These are phyloP conservation scores for Crotalus horridus DNA, from an alignment of 2,113 vertebrate species.

Conservation along the genomic window DNA sequence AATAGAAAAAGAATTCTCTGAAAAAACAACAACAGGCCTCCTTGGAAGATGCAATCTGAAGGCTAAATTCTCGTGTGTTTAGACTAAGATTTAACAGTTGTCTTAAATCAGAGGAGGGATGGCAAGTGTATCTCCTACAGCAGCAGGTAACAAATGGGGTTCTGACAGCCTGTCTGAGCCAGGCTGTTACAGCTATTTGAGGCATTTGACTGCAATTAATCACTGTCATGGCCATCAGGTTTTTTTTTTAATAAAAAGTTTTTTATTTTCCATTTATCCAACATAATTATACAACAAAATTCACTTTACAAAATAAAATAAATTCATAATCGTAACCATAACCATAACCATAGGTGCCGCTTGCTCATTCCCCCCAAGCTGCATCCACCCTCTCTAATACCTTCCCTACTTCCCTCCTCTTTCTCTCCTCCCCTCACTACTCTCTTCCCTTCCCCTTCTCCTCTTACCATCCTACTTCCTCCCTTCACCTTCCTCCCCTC, in stretches of 20 bases:
- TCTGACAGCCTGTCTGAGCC: background rate
- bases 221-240: background rate
- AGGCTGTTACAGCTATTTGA: background rate
- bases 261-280: no score
- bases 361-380: no score
- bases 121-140: background rate
- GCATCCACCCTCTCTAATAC: no score
- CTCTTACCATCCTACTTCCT: no score
- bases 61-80: background rate
- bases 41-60: background rate
- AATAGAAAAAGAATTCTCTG: background rate
- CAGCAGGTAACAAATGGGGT: background rate
- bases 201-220: background rate
- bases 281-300: no score
- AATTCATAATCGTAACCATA: no score
- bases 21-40: background rate
- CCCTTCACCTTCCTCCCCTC: no score
- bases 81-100: background rate
- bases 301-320: no score
- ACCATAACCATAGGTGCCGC: no score
- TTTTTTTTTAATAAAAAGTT: background rate
- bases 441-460: no score
- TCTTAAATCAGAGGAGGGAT: background rate
- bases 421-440: no score
- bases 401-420: no score